Evolutionary conservation across 1,140 invertebrate species (phyloP), one percentile per base, ranked within the genome.

Genomic region (Lordiphosa clarofinis): DNA sequence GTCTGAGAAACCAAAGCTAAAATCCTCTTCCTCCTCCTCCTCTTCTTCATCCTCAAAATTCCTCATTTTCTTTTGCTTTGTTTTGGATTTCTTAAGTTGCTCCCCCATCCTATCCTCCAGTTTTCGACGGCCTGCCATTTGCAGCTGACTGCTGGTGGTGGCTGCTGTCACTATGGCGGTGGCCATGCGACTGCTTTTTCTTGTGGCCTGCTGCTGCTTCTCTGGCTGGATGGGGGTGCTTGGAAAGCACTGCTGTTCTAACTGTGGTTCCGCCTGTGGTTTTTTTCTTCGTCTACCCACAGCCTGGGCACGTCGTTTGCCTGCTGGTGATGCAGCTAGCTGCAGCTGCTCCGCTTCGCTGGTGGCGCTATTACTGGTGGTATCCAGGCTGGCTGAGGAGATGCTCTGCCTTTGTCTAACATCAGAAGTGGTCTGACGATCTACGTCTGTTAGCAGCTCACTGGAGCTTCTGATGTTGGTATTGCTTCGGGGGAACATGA

Each of bases 401-500:
- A 84, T 73, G 33, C 86, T 87, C n/a, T 66, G 50, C 5, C 73
- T 72, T 1, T 65, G 65, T 7, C 73, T 46, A 0, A 49, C 52
- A 59, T 88, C 84, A 1, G 74, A 78, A 9, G 88, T 87, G 8
- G 84, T 88, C 24, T 91, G 56, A 79, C 91, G 13, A 89, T 92
- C 47, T 79, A 91, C 46, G 74, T 91, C 73, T 68, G 91, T 89
- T 11, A 67, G 54, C 10, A 79, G 31, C 10, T 88, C 88, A 39
- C 87, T 88, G 54, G 90, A 92, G 0, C 90, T 91, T 9, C 93
- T 92, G 21, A 57, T 49, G 53, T 52, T 15, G 92, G 91, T 13
- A 54, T 53, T 28, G 92, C 28, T 91, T 58, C 92, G 92, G 0
- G 94, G 92, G 84, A 96, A 96, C 92, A 96, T 94, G 81, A 95